Base-by-base conservation (phyloP, 1,140 invertebrate genomes). In the Brachionus plicatilis region DNA sequence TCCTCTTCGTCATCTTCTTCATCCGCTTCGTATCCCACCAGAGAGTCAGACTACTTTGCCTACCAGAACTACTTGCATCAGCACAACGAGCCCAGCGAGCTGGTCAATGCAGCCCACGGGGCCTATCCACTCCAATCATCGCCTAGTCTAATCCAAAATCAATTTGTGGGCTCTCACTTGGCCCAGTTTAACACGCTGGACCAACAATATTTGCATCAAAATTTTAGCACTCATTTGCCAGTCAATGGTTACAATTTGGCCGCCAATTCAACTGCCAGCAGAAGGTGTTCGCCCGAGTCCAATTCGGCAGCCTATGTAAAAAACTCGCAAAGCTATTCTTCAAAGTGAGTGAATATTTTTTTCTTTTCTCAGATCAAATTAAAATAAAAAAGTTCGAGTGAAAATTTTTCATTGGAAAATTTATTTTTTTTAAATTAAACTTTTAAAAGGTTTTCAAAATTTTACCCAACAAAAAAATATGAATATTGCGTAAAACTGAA, bases 1-100 rank as follows among this genome's bases (percentile, higher is more conserved):
- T 60, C 79, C 3, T 45, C 79, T 12, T 82, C 79, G 56, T 82
- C 79, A 41, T 82, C 79, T 11, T 82, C 79, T 68, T 82, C 79
- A 45, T 56, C 78, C 20, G 56, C 79, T 17, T 82, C 79, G 4
- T 82, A 82, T 41, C 65, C 20, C 60, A 33, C 79, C 17, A 76
- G 20, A 47, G 79, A 82, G 12, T 47, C 79, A 9, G 79, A 82
- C 24, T 82, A 82, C 43, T 82, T 82, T 68, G 53, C 79, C 20
- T 82, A 82, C 65, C 79, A 68, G 20, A 43, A n/a, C 37, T 60
- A 60, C 53, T 65, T 82, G 20, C 60, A 9, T 11, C 37, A 20
- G 37, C 65, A 68, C 17, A 37, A 11, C 9, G 79, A 82, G 14
- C 37, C 37, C 37, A 65, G 20, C 17, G 72, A 76, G 27, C 27